Evolutionary conservation across 2,113 vertebrate species (phyloP), one percentile per base, ranked within the genome.

Genomic region (Bothrops jararaca): DNA sequence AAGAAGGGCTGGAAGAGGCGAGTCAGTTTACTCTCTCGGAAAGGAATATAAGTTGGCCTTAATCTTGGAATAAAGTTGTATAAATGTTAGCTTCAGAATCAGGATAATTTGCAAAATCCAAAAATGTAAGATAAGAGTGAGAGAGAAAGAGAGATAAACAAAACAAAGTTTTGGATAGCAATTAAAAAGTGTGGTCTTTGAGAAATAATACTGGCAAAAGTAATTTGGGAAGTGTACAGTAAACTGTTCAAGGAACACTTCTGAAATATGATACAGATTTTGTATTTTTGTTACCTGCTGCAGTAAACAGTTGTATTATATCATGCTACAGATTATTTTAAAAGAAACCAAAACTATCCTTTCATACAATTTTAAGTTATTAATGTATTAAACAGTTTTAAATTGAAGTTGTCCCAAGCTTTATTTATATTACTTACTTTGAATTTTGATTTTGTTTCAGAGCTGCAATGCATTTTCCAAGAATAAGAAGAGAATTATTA

Each of bases 21-120:
- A 1, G 98, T 99, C 94, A 99, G 58, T 90, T 99, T 99, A 95
- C 98, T 99, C 96, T 99, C 99, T 95, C 98, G 96, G 96, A 99
- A 99, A 0, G 98, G 98, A 91, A 99, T 96, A 94, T 97, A 97
- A 80, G 90, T 94, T 87, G 95, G 96, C 91, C 97, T 96, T 96
- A 96, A 90, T 94, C 96, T 97, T 6, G n/a, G 0, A 24, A 45
- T 87, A 12, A 29, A 89, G 53, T 1, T 64, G 45, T 0, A 10
- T 39, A 48, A 88, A 74, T 34, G 29, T 60, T 94, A 89, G 80
- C 12, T 7, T 91, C 34, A 23, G 89, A 85, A 57, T 50, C 4
- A 6, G 24, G 4, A 54, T 88, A 5, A 29, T 54, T 56, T 74
- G 50, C 42, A 92, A 80, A 29, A 86, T 60, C 20, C 85, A 60